Evolutionary conservation across 2,113 vertebrate species (phyloP).

Genomic region (Dicaeum eximium): DNA sequence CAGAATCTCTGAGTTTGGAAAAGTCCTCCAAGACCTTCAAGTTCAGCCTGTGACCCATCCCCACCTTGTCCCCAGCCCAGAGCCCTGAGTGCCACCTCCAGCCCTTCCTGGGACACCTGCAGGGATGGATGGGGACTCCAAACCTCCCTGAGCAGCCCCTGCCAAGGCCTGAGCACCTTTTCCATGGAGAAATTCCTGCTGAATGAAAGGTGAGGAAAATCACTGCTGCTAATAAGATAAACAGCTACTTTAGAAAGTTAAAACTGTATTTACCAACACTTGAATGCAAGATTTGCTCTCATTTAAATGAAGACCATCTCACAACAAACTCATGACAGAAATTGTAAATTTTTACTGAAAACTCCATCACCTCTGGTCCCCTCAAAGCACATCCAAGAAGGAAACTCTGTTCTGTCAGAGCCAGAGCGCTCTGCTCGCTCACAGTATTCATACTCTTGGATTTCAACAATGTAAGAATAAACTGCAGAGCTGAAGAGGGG

Average conservation of each 20-base stretch:
- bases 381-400: background rate
- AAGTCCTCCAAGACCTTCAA: fast-evolving
- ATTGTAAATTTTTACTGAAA: background rate
- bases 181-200: background rate
- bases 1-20: background rate
- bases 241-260: fast-evolving
- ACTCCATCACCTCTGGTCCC: background rate
- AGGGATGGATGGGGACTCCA: background rate
- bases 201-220: background rate
- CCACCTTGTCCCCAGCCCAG: background rate
- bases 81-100: background rate
- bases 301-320: background rate
- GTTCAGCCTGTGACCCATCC: fast-evolving
- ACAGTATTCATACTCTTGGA: background rate
- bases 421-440: background rate
- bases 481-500: conserved; percentile 34
- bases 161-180: fast-evolving
- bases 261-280: background rate
- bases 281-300: background rate
- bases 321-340: background rate
- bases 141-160: background rate
- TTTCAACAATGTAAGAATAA: conserved; percentile 4
- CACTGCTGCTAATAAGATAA: background rate
- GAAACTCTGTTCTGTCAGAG: background rate
- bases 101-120: background rate